Evolutionary conservation across 2,797 vertebrate genomes (phyloP), one percentile per base, ranked within the genome.

Genomic region (Craterocephalus amniculus): DNA sequence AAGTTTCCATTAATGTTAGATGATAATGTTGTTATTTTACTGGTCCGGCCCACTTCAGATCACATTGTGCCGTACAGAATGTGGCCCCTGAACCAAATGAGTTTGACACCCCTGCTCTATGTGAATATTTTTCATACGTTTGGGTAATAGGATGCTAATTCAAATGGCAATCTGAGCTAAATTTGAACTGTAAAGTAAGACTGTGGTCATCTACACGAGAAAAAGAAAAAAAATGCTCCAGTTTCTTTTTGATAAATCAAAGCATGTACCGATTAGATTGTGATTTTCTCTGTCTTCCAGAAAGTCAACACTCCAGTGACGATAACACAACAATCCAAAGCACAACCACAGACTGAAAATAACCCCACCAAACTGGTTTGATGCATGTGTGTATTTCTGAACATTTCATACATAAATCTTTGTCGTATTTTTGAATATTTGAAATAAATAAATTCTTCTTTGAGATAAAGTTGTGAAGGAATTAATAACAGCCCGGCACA

Each of bases 381-480:
- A 69, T 65, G n/a, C 18, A 49, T 49, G 32, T 69, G 71, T 65
- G 3, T 68, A 51, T 36, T 55, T 70, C n/a, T 51, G 51, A 54
- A 51, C 73, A 34, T 63, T 62, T 73, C 68, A 57, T 63, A 83
- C 55, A 58, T 29, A 59, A 76, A 45, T 63, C 43, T 7, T 35
- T 35, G 3, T 79, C 72, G 63, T 72, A 59, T 78, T 87, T 83
- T 77, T 70, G 26, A 80, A 83, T 85, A 67, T n/a, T 49, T 24
- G 51, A 20, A 68, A 77, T 76, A 1, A 88, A 84, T 67, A 71
- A 64, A 82, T 56, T 14, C 8, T 62, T 74, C 8, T 52, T 20
- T 67, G 26, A 63, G 22, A 71, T 57, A 12, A 29, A 40, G 24
- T 58, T 77, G 12, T 48, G 18, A 43, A 66, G 2, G 12, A 72